Evolutionary conservation across 2,113 vertebrate species (phyloP).

Genomic region (Lanius ludovicianus): DNA sequence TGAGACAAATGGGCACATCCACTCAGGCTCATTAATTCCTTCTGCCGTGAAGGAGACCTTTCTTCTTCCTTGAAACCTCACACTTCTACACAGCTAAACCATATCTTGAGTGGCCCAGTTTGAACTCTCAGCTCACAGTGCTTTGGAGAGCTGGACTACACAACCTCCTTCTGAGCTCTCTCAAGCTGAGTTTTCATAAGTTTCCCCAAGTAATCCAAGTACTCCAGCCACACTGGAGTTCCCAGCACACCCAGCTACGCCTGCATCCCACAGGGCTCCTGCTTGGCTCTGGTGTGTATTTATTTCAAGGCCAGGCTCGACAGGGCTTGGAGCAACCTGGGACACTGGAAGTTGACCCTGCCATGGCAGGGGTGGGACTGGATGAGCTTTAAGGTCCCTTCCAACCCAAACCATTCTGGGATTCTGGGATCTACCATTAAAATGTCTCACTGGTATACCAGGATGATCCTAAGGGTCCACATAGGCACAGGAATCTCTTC

Average conservation of each 20-base stretch:
- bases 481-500: background rate
- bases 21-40: background rate
- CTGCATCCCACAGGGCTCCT: background rate
- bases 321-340: fast-evolving
- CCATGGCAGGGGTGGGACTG: too few relatives aligned
- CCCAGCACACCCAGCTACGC: background rate
- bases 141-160: background rate
- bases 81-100: background rate
- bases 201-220: background rate
- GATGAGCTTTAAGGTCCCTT: background rate
- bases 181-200: background rate
- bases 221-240: background rate
- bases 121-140: background rate
- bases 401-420: background rate
- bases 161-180: background rate
- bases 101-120: background rate
- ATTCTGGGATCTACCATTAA: background rate
- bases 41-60: background rate
- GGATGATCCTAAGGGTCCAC: background rate
- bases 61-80: background rate
- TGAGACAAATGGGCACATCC: background rate
- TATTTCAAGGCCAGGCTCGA: background rate
- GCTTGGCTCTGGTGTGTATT: background rate
- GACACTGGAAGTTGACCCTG: background rate
- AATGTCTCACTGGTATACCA: background rate